phyloP scores from a whole-genome alignment of 2,888 invertebrate species.

The Papilio gigon region DNA sequence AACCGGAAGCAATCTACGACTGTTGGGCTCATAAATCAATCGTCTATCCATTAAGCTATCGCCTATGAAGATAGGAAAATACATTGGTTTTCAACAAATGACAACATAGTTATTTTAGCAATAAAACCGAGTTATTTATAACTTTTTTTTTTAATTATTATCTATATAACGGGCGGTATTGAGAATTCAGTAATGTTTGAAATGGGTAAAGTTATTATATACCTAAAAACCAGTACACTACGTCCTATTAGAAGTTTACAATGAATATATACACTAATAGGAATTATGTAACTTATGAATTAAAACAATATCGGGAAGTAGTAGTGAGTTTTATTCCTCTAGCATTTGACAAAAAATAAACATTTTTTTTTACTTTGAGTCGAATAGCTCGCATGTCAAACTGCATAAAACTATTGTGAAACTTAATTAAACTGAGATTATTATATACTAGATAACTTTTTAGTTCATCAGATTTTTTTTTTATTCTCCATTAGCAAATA shows the following conservation, averaged over 20 bases:
- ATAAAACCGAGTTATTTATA: no score
- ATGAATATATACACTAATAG: neutral
- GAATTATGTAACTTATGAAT: neutral
- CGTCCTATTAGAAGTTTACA: neutral
- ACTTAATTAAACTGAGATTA: neutral
- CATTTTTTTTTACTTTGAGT: neutral
- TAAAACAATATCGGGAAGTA: neutral
- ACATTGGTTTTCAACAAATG: neutral
- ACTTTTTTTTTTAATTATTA: no score
- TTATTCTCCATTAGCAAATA: conserved; percentile 15
- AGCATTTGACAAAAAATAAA: neutral
- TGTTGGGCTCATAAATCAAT: neutral
- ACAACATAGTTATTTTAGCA: neutral
- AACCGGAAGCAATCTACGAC: neutral
- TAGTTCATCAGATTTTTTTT: neutral
- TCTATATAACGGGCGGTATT: no score
- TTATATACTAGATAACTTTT: neutral
- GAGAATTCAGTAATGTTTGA: neutral
- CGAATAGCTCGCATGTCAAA: neutral
- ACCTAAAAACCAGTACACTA: neutral
- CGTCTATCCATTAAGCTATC: conserved; percentile 8
- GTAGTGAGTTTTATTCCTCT: neutral
- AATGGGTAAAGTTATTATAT: neutral
- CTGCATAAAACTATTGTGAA: neutral
- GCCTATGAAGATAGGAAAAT: neutral